Base-by-base conservation (phyloP, 1,140 invertebrate genomes). In the Holotrichia oblita region DNA sequence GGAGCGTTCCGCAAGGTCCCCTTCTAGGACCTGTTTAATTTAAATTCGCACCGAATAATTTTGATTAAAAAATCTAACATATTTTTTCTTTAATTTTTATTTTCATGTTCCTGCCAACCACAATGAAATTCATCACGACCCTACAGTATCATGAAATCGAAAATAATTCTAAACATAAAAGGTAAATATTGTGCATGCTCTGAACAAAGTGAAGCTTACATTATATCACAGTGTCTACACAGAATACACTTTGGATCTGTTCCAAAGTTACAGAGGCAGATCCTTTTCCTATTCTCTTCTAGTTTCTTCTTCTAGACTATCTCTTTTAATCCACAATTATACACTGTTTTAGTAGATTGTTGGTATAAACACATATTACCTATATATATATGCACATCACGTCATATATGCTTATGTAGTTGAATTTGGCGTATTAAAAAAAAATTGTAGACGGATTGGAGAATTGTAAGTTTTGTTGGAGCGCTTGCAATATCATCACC, bases 261-360 rank as follows among this genome's bases (percentile, higher is more conserved):
- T 17, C 48, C 48, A 55, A 55, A 20, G 14, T 17, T n/a, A 55
- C 48, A 55, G 17, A 55, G 48, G 48, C 48, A 17, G 48, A 55
- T 55, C 48, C 48, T 17, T 55, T 48, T 55, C n/a, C 48, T 55
- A 17, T 55, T 17, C 17, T 55, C 14, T 55, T 55, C 14, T 55
- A 55, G 6, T 55, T 55, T 3, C 17, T 55, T 17, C 48, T 55
- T 55, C 48, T 55, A 34, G 27, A 34, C 27, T 34, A 34, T 34
- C 27, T 55, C 48, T 55, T 55, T 17, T 55, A 55, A 55, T 55
- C n/a, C 48, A 55, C 48, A 55, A 55, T 55, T 55, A 34, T 34
- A 55, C 48, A 55, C 48, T 55, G 48, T 55, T 55, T 55, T 55
- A 55, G 48, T 55, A 55, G 48, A 55, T 55, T 55, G 27, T 55